phyloP scores from a whole-genome alignment of 2,113 vertebrate genomes.

The Misgurnus anguillicaudatus region DNA sequence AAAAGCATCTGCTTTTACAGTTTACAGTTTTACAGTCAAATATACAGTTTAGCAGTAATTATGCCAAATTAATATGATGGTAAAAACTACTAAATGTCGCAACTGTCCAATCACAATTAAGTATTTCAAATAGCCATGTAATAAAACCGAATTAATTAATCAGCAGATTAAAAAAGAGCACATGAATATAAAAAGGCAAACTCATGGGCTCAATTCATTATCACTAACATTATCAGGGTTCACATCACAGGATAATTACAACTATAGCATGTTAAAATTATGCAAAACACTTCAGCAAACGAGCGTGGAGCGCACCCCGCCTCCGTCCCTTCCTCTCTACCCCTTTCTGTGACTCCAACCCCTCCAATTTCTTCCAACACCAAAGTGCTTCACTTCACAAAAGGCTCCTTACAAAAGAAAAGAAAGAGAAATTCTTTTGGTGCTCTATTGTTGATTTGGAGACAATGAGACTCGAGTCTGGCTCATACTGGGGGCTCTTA shows the following conservation, averaged over 20 bases:
- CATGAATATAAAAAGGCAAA: constrained; percentile 11
- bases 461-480: constrained; percentile 72
- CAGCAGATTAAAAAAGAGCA: constrained; percentile 69
- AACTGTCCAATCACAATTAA: too few species aligned
- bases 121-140: too few species aligned
- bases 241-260: constrained; percentile 85
- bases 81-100: too few species aligned
- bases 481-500: constrained; percentile 63
- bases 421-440: constrained; percentile 59
- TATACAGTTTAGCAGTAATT: too few species aligned
- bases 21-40: too few species aligned
- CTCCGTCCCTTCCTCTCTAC: constrained; percentile 46
- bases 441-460: constrained; percentile 78
- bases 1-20: too few species aligned
- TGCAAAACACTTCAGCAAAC: constrained; percentile 76
- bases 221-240: constrained; percentile 79
- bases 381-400: constrained; percentile 76
- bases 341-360: constrained; percentile 57
- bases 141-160: constrained; percentile 77
- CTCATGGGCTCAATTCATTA: constrained; percentile 75
- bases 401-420: constrained; percentile 63
- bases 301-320: constrained; percentile 28
- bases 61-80: too few species aligned
- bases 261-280: constrained; percentile 81
- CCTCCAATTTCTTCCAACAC: constrained; percentile 70